Percentiles rank a stretch among this genome's conserved stretches.
These are phyloP conservation scores for Paracentrotus lividus DNA, from an alignment of 53 echinoderm and acorn worm species.

Conservation along the genomic window DNA sequence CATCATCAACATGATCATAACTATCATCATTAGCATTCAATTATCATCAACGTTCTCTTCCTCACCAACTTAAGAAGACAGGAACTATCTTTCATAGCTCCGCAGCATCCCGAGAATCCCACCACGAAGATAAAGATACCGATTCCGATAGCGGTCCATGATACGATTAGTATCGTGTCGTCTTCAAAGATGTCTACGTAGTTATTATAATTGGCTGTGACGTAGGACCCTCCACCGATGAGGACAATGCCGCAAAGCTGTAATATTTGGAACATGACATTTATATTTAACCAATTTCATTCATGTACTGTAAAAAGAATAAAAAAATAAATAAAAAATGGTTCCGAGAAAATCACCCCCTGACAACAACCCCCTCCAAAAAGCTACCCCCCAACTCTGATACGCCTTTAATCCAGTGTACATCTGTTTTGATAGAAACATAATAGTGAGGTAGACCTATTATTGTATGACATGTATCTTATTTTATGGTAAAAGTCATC, in stretches of 20 bases:
- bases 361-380: too few species aligned
- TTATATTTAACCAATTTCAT: too few species aligned
- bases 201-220: conserved; percentile 54
- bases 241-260: conserved; percentile 76
- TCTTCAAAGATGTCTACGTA: conserved; percentile 67
- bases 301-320: too few species aligned
- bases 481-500: too few species aligned
- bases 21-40: neutral
- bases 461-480: too few species aligned
- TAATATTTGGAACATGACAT: neutral
- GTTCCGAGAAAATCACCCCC: too few species aligned
- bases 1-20: neutral
- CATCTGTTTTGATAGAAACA: too few species aligned
- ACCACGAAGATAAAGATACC: conserved; percentile 81
- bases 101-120: conserved; percentile 78
- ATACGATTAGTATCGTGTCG: conserved; percentile 52
- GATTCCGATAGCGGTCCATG: conserved; percentile 71
- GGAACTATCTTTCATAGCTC: conserved; percentile 58
- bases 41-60: neutral
- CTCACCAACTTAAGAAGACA: conserved; percentile 74
- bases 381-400: too few species aligned
- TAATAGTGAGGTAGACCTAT: too few species aligned
- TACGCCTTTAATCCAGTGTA: too few species aligned
- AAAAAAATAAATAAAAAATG: too few species aligned
- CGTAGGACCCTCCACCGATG: conserved; percentile 74